Evolutionary conservation across 2,888 invertebrate species (phyloP).

Genomic region (Prosopocoilus inquinatus): DNA sequence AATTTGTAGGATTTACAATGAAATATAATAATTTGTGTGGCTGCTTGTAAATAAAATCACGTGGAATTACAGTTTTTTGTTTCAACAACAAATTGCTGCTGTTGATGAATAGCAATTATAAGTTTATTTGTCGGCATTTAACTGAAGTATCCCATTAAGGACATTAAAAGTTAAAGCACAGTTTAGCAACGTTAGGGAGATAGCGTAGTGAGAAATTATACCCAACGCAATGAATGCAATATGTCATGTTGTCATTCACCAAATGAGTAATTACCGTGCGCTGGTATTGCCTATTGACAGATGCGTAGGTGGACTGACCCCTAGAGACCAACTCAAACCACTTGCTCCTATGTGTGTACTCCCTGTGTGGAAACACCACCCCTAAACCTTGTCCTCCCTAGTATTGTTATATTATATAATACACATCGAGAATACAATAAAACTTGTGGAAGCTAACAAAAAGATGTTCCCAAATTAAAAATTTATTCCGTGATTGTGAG

Average conservation of each 20-base stretch:
- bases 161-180: conserved; percentile 5
- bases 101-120: not conserved
- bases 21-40: not conserved
- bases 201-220: conserved; percentile 15
- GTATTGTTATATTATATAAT: conserved; percentile 24
- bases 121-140: not conserved
- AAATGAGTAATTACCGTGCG: conserved; percentile 48
- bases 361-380: conserved; percentile 5
- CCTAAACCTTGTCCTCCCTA: conserved; percentile 12
- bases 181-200: conserved; percentile 6
- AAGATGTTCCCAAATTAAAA: conserved; percentile 29
- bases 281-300: conserved; percentile 47
- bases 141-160: conserved; percentile 5
- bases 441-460: conserved; percentile 15
- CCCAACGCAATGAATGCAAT: conserved; percentile 39
- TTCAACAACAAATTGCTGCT: not conserved
- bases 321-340: conserved; percentile 36
- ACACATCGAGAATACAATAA: conserved; percentile 15
- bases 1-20: not conserved
- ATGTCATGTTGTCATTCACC: conserved; percentile 49
- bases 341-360: conserved; percentile 27
- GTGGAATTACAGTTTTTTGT: not conserved
- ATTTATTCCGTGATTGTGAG: conserved; percentile 22
- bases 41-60: not conserved
- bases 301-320: conserved; percentile 44